Percentiles rank a stretch among this genome's conserved stretches.
These are phyloP conservation scores for Neofelis nebulosa DNA, from an alignment of 2,113 vertebrate species.

Conservation along the genomic window DNA sequence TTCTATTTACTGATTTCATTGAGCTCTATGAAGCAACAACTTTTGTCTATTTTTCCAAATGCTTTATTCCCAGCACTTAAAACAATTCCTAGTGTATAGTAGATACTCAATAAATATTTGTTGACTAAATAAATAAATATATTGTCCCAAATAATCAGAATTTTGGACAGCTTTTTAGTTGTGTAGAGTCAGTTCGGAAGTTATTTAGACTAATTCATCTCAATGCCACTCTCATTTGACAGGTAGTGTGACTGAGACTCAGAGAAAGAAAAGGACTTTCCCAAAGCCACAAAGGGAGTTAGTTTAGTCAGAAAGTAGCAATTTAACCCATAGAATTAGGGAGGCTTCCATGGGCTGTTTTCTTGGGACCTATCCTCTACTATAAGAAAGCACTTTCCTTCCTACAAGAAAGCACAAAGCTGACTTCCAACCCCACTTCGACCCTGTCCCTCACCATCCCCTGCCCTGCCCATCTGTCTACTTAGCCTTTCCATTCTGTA, in stretches of 20 bases:
- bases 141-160: slow-evolving; percentile 12
- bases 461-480: background rate
- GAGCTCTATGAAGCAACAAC: background rate
- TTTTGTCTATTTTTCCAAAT: slow-evolving; percentile 34
- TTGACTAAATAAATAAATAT: background rate
- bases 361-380: background rate
- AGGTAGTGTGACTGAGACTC: background rate
- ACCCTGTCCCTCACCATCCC: too few species aligned
- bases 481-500: background rate
- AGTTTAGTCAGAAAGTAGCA: background rate
- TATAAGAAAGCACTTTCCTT: background rate
- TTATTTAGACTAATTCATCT: slow-evolving; percentile 2
- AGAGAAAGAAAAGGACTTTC: background rate
- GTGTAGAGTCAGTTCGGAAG: background rate
- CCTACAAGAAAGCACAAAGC: background rate
- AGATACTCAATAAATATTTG: background rate
- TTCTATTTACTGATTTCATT: slow-evolving; percentile 1
- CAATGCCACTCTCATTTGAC: background rate
- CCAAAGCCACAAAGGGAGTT: background rate
- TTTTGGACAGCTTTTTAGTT: background rate
- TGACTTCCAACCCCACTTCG: background rate
- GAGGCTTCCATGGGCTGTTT: background rate
- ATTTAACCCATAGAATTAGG: background rate
- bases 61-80: slow-evolving; percentile 29
- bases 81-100: background rate